Base-by-base conservation (phyloP, 2,888 invertebrate genomes). In the Epiblema foenella region DNA sequence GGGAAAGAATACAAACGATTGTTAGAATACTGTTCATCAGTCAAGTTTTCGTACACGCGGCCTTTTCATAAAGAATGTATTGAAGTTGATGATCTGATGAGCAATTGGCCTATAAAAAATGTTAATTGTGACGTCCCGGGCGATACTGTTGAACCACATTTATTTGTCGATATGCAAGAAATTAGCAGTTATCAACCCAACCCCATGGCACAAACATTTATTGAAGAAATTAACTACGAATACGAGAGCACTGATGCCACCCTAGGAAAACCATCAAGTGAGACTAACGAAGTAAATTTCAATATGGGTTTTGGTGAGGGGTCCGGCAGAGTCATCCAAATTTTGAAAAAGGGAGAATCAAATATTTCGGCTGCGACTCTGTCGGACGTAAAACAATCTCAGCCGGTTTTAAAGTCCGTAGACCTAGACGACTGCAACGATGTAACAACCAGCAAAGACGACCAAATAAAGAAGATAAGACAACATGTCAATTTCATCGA, bases 271-370 rank as follows among this genome's bases (percentile, higher is more conserved):
- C 72, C 76, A 64, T 77, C 77, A 59, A 77, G 77, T 74, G 80
- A 85, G 58, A 80, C 80, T 72, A 82, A 78, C 46, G 89, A 91
- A 88, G 86, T 80, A 15, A 91, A 90, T 89, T 91, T 89, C 88
- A 88, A 83, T 87, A 91, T 88, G 94, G 94, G 93, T 94, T 94
- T 94, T 94, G 93, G 93, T 93, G 93, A 93, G 89, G 79, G 88
- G 94, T 94, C 94, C 94, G 94, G 84, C 94, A 93, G 94, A 93
- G 93, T 92, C 91, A 90, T 87, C 85, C 88, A 89, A 90, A 87
- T 90, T 91, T 89, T 85, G 80, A 84, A 84, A 85, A 83, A 85
- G 78, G 83, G 80, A 86, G 85, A 85, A 84, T 84, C 82, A 87
- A 89, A 89, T 85, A 82, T 89, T 89, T 91, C 93, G 93, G 93